A percentile compares a stretch with the other conserved stretches of the same genome.
Conservation (phyloP, 2,888 invertebrate genomes). For the Eilema griseolum region DNA sequence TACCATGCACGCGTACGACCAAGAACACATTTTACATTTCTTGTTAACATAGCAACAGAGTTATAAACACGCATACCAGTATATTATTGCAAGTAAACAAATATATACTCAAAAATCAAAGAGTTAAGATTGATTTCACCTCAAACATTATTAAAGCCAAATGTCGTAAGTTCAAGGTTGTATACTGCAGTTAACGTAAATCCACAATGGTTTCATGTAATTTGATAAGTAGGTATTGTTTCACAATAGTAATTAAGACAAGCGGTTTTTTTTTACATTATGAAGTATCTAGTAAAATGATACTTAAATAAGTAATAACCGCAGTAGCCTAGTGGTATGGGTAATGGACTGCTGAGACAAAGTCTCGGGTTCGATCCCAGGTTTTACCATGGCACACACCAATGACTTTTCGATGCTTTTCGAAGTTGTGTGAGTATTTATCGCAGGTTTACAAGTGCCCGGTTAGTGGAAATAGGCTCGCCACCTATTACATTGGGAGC, state of each 20-base stretch:
- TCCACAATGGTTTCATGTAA: slow-evolving; percentile 26
- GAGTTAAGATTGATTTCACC: slow-evolving; percentile 5
- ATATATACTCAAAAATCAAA: not conserved
- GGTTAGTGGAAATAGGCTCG: too few relatives aligned
- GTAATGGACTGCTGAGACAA: too few relatives aligned
- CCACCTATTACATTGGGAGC: too few relatives aligned
- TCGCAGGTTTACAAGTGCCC: too few relatives aligned
- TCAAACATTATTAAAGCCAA: slow-evolving; percentile 9
- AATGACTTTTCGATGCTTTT: too few relatives aligned
- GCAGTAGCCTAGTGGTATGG: too few relatives aligned
- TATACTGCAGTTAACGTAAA: slow-evolving; percentile 26
- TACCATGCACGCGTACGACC: not conserved
- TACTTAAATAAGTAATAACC: too few relatives aligned
- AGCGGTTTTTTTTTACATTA: slow-evolving; percentile 1
- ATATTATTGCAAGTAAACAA: not conserved
- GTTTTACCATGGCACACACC: too few relatives aligned
- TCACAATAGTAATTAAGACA: slow-evolving; percentile 12
- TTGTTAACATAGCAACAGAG: slow-evolving; percentile 34
- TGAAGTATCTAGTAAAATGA: too few relatives aligned
- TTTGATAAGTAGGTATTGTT: slow-evolving; percentile 23
- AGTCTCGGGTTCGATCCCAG: too few relatives aligned
- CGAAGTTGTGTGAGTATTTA: too few relatives aligned
- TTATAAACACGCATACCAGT: slow-evolving; percentile 19
- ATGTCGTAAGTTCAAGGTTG: slow-evolving; percentile 37
- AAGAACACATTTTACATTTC: slow-evolving; percentile 7